Evolutionary conservation across 2,797 vertebrate species (phyloP).

Genomic region (Enoplosus armatus): DNA sequence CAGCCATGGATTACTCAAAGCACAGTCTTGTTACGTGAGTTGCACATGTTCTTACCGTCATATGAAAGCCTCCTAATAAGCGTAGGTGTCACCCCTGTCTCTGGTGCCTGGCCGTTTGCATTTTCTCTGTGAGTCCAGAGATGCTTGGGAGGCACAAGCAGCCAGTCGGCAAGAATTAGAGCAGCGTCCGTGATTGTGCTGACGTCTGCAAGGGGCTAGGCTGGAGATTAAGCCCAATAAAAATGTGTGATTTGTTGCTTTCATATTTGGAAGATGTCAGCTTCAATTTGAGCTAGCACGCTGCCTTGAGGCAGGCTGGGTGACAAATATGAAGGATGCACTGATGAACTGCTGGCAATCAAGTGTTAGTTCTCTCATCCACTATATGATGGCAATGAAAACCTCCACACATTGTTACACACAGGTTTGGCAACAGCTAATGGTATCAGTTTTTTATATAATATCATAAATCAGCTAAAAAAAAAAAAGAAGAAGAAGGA

Average conservation of each 20-base stretch:
- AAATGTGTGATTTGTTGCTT: slow-evolving; percentile 89
- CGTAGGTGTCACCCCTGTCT: slow-evolving; percentile 69
- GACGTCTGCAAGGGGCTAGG: slow-evolving; percentile 82
- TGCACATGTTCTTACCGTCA: slow-evolving; percentile 27
- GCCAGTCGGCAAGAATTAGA: slow-evolving; percentile 82
- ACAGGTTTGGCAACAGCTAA: slow-evolving; percentile 38
- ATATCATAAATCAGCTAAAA: slow-evolving; percentile 46
- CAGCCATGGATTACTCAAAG: slow-evolving; percentile 46
- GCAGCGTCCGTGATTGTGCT: slow-evolving; percentile 83
- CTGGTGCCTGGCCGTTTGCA: slow-evolving; percentile 56
- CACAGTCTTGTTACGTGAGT: slow-evolving; percentile 22
- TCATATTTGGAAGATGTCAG: slow-evolving; percentile 89
- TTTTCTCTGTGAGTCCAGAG: slow-evolving; percentile 63
- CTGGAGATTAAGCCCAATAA: slow-evolving; percentile 86
- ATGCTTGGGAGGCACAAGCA: slow-evolving; percentile 76
- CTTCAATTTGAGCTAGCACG: slow-evolving; percentile 84
- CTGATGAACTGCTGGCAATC: slow-evolving; percentile 88
- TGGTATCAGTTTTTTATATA: slow-evolving; percentile 42
- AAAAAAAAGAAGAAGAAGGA: too few species aligned
- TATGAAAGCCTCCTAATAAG: slow-evolving; percentile 68
- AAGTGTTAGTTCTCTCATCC: slow-evolving; percentile 81
- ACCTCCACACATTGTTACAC: slow-evolving; percentile 65
- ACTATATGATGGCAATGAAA: slow-evolving; percentile 72
- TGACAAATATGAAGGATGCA: slow-evolving; percentile 85
- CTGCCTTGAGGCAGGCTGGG: slow-evolving; percentile 76